These are phyloP conservation scores for Rhadina sibilatrix DNA, from an alignment of 2,113 vertebrate species.

Conservation along the genomic window DNA sequence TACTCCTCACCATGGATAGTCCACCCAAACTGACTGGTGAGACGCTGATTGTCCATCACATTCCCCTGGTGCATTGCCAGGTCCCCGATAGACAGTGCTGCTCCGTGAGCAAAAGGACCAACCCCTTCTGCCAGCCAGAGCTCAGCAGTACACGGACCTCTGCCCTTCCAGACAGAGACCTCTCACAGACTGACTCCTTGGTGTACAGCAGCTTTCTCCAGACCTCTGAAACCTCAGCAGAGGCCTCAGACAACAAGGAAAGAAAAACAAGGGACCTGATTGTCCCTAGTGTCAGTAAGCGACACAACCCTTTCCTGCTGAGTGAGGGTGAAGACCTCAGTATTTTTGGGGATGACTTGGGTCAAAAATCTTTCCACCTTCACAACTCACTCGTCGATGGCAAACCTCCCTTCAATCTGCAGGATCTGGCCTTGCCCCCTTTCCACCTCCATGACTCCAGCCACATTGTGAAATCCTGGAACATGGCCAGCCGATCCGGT, in stretches of 20 bases:
- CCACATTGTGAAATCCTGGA: constrained; percentile 71
- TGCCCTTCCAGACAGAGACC: constrained; percentile 83
- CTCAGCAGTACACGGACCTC: constrained; percentile 81
- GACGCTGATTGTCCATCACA: constrained; percentile 96
- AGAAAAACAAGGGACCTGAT: constrained; percentile 55
- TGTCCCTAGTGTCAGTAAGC: constrained; percentile 56
- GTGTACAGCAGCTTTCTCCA: constrained; percentile 88
- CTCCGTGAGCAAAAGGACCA: constrained; percentile 76
- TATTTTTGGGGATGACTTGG: constrained; percentile 58
- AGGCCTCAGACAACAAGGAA: constrained; percentile 50
- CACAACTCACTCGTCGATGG: constrained; percentile 74
- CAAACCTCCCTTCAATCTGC: constrained; percentile 79
- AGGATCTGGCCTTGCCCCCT: constrained; percentile 76
- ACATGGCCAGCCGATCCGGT: constrained; percentile 53
- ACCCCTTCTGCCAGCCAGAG: constrained; percentile 86
- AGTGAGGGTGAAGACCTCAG: constrained; percentile 75
- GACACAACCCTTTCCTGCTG: constrained; percentile 91
- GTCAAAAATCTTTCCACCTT: constrained; percentile 86
- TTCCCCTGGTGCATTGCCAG: constrained; percentile 96
- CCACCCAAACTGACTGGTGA: constrained; percentile 90
- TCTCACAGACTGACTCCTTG: constrained; percentile 86
- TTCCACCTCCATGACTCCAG: constrained; percentile 78
- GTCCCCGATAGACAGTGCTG: constrained; percentile 84
- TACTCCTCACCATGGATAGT: constrained; percentile 85
- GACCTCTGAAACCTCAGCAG: constrained; percentile 67